Evolutionary conservation across 2,888 invertebrate genomes (phyloP).

Genomic region (Ochlodes sylvanus): DNA sequence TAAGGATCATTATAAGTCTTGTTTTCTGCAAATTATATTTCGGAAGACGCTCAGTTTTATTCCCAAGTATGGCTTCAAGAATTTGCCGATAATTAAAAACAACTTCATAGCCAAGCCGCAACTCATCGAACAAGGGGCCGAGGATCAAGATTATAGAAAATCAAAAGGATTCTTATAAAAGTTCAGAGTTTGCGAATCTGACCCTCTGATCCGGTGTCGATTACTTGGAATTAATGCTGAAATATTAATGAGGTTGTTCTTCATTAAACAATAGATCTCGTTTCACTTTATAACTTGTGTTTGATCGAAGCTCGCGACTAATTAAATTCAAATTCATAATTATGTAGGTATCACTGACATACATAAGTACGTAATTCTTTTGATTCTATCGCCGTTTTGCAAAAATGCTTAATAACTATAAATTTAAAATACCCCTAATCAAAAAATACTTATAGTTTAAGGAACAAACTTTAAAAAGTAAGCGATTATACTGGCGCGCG

Average conservation of each 20-base stretch:
- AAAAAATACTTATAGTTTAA: too few relatives aligned
- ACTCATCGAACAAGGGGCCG: slow-evolving; percentile 1
- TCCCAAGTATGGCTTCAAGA: not conserved
- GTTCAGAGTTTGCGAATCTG: slow-evolving; percentile 20
- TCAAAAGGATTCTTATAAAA: slow-evolving; percentile 35
- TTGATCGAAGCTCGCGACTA: slow-evolving; percentile 25
- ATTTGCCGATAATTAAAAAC: slow-evolving; percentile 13
- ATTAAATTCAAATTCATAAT: too few relatives aligned
- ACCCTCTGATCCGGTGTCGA: slow-evolving; percentile 29
- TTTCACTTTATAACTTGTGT: slow-evolving; percentile 29
- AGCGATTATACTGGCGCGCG: too few relatives aligned
- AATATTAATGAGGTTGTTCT: slow-evolving; percentile 36
- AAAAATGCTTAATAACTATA: too few relatives aligned
- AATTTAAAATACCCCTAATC: too few relatives aligned
- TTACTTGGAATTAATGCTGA: slow-evolving; percentile 32
- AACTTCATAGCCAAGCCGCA: slow-evolving; percentile 10
- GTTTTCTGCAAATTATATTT: too few relatives aligned
- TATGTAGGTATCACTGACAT: too few relatives aligned
- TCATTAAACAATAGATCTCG: slow-evolving; percentile 32
- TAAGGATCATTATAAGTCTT: too few relatives aligned
- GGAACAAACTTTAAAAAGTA: too few relatives aligned
- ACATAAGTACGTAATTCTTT: too few relatives aligned
- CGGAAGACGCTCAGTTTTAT: not conserved
- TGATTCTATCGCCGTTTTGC: too few relatives aligned
- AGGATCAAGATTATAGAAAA: slow-evolving; percentile 31